Base-by-base conservation (phyloP, 2,797 vertebrate genomes). In the Coregonus suidteri region DNA sequence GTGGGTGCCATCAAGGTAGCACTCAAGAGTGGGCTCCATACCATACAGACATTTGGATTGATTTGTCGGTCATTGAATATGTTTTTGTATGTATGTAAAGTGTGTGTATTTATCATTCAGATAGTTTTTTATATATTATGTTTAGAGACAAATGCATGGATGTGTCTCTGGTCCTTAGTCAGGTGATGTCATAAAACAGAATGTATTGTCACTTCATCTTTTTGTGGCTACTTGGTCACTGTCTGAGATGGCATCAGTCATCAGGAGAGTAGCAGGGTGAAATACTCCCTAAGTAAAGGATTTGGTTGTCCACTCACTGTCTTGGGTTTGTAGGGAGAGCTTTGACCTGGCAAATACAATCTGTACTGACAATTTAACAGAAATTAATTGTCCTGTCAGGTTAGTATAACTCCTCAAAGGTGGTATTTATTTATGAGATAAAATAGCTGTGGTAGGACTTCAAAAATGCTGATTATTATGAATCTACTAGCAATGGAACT, bases 81-180 rank as follows among this genome's bases (percentile, higher is more conserved):
- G 72, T 78, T 86, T 78, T 83, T 87, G 89, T 93, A 88, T 90
- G 92, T 88, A 85, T 92, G 91, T 94, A 91, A 87, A 91, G 89
- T 87, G 86, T 85, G 76, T 88, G 91, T 88, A 84, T 81, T 78
- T 74, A 78, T 85, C 79, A 84, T 87, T 91, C 82, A 69, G 31
- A 34, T 34, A 34, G 31, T 34, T 34, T 34, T 90, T 20, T 82
- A 75, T 73, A 81, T 88, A 88, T 91, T 81, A 85, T 85, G 79
- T 90, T 79, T 51, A 77, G 85, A 84, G 88, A 77, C 87, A 87
- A 75, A 87, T 64, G 91, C 93, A 94, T 93, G 93, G 14, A 73
- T 91, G 87, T 89, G 87, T 82, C 81, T 85, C 84, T 82, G 14
- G 25, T 81, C 53, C 81, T 89, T 83, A 78, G 75, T 84, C 76